Evolutionary conservation across 2,888 invertebrate genomes (phyloP).

Genomic region (Silvanus unidentatus): DNA sequence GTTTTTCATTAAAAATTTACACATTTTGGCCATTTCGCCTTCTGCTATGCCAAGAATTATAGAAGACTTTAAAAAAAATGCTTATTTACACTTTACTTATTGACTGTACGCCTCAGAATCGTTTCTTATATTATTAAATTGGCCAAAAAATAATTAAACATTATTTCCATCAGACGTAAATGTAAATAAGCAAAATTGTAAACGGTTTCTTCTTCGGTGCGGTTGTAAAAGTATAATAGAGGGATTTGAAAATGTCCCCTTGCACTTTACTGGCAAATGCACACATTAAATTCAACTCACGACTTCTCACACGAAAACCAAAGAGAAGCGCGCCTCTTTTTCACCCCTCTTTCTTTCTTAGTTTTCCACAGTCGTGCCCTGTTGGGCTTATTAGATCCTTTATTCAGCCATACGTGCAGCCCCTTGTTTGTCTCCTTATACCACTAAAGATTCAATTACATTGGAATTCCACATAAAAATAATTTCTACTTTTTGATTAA

Average conservation of each 20-base stretch:
- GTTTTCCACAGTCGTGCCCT: too few species aligned
- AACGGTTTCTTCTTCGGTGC: slow-evolving; percentile 5
- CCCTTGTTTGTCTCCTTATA: slow-evolving; percentile 8
- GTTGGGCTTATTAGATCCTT: too few species aligned
- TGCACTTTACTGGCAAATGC: slow-evolving; percentile 30
- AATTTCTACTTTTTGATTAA: too few species aligned
- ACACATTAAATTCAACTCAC: slow-evolving; percentile 37
- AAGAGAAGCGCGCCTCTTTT: slow-evolving; percentile 1
- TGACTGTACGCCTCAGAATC: too few species aligned
- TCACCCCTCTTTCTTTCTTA: background rate
- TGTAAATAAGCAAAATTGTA: slow-evolving; percentile 4
- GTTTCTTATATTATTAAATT: too few species aligned
- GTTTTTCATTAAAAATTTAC: too few species aligned
- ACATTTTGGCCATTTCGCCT: too few species aligned
- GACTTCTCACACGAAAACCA: slow-evolving; percentile 19
- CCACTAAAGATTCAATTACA: slow-evolving; percentile 11
- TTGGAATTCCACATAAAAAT: slow-evolving; percentile 4
- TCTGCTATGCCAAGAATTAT: too few species aligned
- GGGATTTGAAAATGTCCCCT: slow-evolving; percentile 8
- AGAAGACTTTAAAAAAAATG: too few species aligned
- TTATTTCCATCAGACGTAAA: too few species aligned
- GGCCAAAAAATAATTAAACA: too few species aligned
- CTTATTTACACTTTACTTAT: too few species aligned
- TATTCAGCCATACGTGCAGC: slow-evolving; percentile 2
- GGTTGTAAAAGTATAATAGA: slow-evolving; percentile 1